phyloP scores from a whole-genome alignment of 1,140 invertebrate species.

The Rhopalosiphum maidis region DNA sequence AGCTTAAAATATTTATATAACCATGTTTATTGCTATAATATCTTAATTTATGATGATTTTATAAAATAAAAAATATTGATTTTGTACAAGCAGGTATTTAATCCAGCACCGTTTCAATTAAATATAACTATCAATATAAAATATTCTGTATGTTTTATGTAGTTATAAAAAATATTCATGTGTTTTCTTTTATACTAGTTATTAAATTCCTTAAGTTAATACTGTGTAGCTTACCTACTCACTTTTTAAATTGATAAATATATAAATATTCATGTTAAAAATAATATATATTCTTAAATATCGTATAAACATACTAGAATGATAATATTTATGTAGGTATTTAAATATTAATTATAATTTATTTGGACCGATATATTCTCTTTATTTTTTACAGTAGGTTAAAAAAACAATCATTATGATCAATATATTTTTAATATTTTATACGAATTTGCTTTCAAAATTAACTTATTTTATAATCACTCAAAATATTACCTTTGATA shows the following conservation, averaged over 20 bases:
- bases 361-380: not conserved
- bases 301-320: not conserved
- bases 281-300: not conserved
- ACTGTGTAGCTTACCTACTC: not conserved
- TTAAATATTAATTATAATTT: not conserved
- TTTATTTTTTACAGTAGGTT: no score
- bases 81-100: slow-evolving; percentile 22
- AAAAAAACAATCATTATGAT: not conserved
- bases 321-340: not conserved
- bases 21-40: no score
- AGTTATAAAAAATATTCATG: slow-evolving; percentile 12
- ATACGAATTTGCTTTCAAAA: not conserved
- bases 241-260: not conserved
- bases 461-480: not conserved
- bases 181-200: not conserved
- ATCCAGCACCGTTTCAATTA: not conserved
- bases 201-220: slow-evolving; percentile 5
- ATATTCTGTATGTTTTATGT: not conserved
- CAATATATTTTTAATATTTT: not conserved
- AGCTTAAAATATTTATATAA: no score
- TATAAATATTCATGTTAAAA: not conserved
- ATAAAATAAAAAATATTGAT: not conserved
- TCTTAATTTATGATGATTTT: no score
- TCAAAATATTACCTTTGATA: not conserved
- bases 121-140: not conserved